Conservation (phyloP, 2,888 invertebrate genomes). For the Epistrophe eligans region DNA sequence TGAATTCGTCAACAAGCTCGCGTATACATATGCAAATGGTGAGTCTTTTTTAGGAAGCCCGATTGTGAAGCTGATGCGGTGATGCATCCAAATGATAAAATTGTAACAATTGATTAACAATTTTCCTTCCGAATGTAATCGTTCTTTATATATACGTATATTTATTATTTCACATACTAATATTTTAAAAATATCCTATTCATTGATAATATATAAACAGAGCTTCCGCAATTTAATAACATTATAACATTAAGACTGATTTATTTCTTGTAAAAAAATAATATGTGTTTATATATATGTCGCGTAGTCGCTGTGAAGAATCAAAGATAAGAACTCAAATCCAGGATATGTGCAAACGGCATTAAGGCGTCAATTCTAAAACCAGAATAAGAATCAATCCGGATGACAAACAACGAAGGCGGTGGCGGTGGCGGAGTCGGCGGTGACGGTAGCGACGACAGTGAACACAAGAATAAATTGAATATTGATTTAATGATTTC, state of each 20-base stretch:
- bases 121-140: neutral
- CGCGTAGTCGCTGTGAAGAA: conserved; percentile 43
- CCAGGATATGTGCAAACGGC: conserved; percentile 54
- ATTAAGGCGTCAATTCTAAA: conserved; percentile 68
- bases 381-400: conserved; percentile 57
- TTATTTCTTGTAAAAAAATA: conserved; percentile 26
- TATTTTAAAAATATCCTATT: conserved; percentile 17
- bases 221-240: conserved; percentile 19
- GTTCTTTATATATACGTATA: neutral
- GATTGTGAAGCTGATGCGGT: too few species aligned
- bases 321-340: conserved; percentile 68
- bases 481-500: conserved; percentile 75
- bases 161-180: conserved; percentile 5
- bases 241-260: neutral
- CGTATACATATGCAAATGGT: too few species aligned
- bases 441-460: conserved; percentile 3
- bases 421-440: too few species aligned
- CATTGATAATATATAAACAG: neutral
- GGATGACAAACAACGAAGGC: conserved; percentile 37
- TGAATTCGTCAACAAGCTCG: too few species aligned
- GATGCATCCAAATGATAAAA: too few species aligned
- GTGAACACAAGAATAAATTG: conserved; percentile 62
- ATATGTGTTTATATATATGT: neutral
- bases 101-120: too few species aligned
- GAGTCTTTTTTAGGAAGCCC: too few species aligned